These are phyloP conservation scores for Drosophila burlai DNA, from an alignment of 1,140 invertebrate genomes.

Conservation along the genomic window DNA sequence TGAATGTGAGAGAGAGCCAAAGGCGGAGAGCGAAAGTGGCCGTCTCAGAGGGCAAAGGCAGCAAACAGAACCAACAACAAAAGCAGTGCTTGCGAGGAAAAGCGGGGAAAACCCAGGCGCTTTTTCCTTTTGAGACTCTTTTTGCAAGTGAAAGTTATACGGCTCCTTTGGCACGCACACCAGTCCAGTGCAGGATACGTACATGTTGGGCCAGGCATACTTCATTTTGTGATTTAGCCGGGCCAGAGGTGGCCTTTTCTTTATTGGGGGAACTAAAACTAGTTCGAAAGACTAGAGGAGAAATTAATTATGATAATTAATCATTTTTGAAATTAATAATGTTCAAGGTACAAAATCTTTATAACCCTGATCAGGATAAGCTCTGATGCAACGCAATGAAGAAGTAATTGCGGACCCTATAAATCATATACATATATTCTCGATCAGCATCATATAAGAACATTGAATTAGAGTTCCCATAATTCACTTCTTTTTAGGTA, in stretches of 20 bases:
- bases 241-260: slow-evolving; percentile 14
- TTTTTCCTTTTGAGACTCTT: slow-evolving; percentile 22
- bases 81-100: slow-evolving; percentile 19
- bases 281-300: background rate
- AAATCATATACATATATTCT: no score
- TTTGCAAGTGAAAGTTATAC: slow-evolving; percentile 52
- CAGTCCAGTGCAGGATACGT: slow-evolving; percentile 12
- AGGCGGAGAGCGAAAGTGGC: slow-evolving; percentile 66
- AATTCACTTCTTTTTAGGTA: background rate
- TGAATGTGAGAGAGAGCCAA: slow-evolving; percentile 28
- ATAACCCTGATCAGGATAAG: background rate
- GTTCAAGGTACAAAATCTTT: background rate
- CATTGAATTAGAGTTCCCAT: background rate
- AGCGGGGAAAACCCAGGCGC: slow-evolving; percentile 65
- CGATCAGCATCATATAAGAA: background rate
- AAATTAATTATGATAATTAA: background rate
- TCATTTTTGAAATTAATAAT: background rate
- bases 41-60: slow-evolving; percentile 36
- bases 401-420: no score
- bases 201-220: slow-evolving; percentile 16
- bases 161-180: slow-evolving; percentile 40
- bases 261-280: background rate
- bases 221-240: slow-evolving; percentile 30
- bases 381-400: background rate
- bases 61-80: slow-evolving; percentile 5